A percentile compares a stretch with the other conserved stretches of the same genome.
phyloP scores from a whole-genome alignment of 2,888 invertebrate genomes.

The Parascotia fuliginaria region DNA sequence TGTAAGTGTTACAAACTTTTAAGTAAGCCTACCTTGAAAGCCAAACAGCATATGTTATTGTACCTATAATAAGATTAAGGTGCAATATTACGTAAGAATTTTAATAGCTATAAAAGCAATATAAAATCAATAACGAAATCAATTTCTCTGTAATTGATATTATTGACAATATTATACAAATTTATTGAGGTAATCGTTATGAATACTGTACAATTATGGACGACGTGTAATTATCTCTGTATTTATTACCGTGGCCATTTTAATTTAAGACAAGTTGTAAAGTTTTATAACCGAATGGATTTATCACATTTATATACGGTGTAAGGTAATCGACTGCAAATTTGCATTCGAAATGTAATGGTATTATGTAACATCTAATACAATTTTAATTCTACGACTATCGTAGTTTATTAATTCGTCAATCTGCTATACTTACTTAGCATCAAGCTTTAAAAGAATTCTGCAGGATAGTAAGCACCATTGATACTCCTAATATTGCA shows the following conservation, averaged over 20 bases:
- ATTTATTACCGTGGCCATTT: constrained; percentile 38
- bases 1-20: too few relatives aligned
- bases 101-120: too few relatives aligned
- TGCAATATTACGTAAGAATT: too few relatives aligned
- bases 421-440: too few relatives aligned
- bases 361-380: constrained; percentile 5
- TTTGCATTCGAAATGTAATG: constrained; percentile 9
- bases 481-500: too few relatives aligned
- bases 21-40: too few relatives aligned
- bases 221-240: constrained; percentile 31
- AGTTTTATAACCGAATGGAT: constrained; percentile 19
- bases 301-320: constrained; percentile 21
- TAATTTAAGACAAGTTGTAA: constrained; percentile 36
- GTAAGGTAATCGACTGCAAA: constrained; percentile 12
- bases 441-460: too few relatives aligned
- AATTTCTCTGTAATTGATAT: constrained; percentile 38
- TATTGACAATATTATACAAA: constrained; percentile 41
- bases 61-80: too few relatives aligned
- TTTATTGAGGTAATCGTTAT: constrained; percentile 36
- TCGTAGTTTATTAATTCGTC: too few relatives aligned
- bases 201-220: constrained; percentile 38
- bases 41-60: too few relatives aligned
- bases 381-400: constrained; percentile 2
- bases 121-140: constrained; percentile 28
- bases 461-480: too few relatives aligned